Base-by-base conservation (phyloP, 2,113 vertebrate species). In the Eulacestoma nigropectus region DNA sequence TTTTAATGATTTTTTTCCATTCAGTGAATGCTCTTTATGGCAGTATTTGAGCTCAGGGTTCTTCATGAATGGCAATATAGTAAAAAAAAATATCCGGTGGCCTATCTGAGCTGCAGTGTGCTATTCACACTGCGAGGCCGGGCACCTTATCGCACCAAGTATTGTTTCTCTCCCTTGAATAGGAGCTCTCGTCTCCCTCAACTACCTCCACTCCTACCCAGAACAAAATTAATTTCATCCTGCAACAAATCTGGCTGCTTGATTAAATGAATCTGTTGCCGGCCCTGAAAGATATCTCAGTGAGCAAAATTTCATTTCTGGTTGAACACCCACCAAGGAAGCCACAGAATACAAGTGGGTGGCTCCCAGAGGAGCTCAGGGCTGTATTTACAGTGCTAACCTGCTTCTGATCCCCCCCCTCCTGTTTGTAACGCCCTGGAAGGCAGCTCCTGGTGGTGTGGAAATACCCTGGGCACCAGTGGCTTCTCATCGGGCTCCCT, bases 1-100 rank as follows among this genome's bases (percentile, higher is more conserved):
- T 88, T 94, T 97, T 94, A 94, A 96, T 93, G 72, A 70, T 93
- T 93, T 93, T 95, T 95, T 94, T 87, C 91, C 94, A 95, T 95
- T 95, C 93, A 91, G 39, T 81, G 87, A 94, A 80, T 90, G 84
- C 21, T 90, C 68, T 95, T 96, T 96, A 80, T 91, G 90, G 81
- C 42, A 21, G 13, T 83, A 30, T 90, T 83, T 96, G 90, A 95
- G 94, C 67, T 90, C 3, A 1, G 68, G 59, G 39, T 90, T 90
- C 78, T 23, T 95, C 84, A 73, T 90, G 84, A 96, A 96, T 94
- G 87, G 89, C 59, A 83, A 70, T 19, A 57, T 15, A 92, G 73
- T 59, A 25, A 62, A 69, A 73, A 84, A 87, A 76, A 76, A 67
- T 39, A 89, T 92, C 77, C 14, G 5, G 89, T 89, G 81, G 82